Conservation (phyloP, 2,888 invertebrate genomes). For the Oegoconia quadripuncta region DNA sequence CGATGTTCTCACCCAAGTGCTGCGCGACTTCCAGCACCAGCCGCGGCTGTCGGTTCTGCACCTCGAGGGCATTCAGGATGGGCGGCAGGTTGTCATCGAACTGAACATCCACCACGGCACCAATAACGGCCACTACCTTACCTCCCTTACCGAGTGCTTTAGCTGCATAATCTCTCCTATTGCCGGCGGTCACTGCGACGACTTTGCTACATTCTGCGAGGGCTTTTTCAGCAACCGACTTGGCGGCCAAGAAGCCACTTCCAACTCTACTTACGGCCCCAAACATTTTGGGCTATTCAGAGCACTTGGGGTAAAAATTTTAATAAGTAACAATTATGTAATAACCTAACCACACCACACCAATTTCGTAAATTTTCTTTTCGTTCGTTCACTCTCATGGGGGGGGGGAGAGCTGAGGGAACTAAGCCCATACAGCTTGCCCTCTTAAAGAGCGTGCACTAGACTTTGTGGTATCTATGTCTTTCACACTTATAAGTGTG, state of each 20-base stretch:
- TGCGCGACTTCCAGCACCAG: slow-evolving; percentile 94
- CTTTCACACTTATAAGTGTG: no score
- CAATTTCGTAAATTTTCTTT: no score
- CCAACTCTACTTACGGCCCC: slow-evolving; percentile 80
- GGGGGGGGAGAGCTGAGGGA: no score
- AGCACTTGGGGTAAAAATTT: slow-evolving; percentile 42
- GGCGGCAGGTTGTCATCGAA: slow-evolving; percentile 95
- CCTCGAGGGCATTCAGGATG: slow-evolving; percentile 97
- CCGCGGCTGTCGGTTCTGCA: slow-evolving; percentile 87
- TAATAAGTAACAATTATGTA: slow-evolving; percentile 59
- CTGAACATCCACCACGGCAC: slow-evolving; percentile 98
- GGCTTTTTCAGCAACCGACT: slow-evolving; percentile 78
- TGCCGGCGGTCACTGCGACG: slow-evolving; percentile 57
- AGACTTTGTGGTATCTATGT: no score
- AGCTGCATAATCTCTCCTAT: slow-evolving; percentile 57
- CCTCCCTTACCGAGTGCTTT: slow-evolving; percentile 59
- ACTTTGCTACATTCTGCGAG: slow-evolving; percentile 79
- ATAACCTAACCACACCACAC: slow-evolving; percentile 42
- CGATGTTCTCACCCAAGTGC: slow-evolving; percentile 94
- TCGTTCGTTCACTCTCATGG: no score
- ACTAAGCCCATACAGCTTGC: no score
- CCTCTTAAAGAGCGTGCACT: no score
- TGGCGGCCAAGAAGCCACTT: slow-evolving; percentile 80
- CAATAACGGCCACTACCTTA: slow-evolving; percentile 93
- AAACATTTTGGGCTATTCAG: slow-evolving; percentile 71